A percentile compares a stretch with the other conserved stretches of the same genome.
These are phyloP conservation scores for Acanthaster planci DNA, from an alignment of 35 echinoderm and acorn worm genomes.

Conservation along the genomic window DNA sequence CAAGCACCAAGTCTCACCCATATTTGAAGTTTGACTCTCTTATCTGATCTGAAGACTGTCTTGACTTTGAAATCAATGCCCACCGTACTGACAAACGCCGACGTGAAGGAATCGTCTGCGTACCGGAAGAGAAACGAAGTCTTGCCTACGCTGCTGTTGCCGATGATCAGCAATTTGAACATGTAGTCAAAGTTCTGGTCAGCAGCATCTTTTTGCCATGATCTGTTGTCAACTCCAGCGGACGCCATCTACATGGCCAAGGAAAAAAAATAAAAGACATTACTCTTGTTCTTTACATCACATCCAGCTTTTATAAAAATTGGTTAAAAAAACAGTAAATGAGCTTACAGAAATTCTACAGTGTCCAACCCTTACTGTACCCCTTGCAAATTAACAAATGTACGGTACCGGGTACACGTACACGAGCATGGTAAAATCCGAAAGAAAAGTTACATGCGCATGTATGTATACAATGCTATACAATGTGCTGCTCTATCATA, in stretches of 20 bases:
- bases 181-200: slow-evolving; percentile 99
- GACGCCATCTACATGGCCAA: slow-evolving; percentile 84
- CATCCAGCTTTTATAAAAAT: too few species aligned
- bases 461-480: too few species aligned
- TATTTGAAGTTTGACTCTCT: slow-evolving; percentile 99
- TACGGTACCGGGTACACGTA: too few species aligned
- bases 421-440: too few species aligned
- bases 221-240: slow-evolving; percentile 99
- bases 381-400: too few species aligned
- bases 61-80: slow-evolving; percentile 99
- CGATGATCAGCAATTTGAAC: slow-evolving; percentile 99
- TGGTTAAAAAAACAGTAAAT: too few species aligned
- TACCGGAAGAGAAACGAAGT: slow-evolving; percentile 99
- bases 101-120: slow-evolving; percentile 98
- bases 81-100: slow-evolving; percentile 97
- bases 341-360: too few species aligned
- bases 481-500: too few species aligned
- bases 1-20: slow-evolving; percentile 72
- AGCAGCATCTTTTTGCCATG: slow-evolving; percentile 98
- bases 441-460: too few species aligned
- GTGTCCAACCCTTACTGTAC: too few species aligned
- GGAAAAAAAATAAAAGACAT: slow-evolving; percentile 20
- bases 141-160: slow-evolving; percentile 98
- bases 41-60: slow-evolving; percentile 98
- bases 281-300: too few species aligned